Evolutionary conservation across 2,113 vertebrate species (phyloP), one percentile per base, ranked within the genome.

Genomic region (Hemibagrus wyckioides): DNA sequence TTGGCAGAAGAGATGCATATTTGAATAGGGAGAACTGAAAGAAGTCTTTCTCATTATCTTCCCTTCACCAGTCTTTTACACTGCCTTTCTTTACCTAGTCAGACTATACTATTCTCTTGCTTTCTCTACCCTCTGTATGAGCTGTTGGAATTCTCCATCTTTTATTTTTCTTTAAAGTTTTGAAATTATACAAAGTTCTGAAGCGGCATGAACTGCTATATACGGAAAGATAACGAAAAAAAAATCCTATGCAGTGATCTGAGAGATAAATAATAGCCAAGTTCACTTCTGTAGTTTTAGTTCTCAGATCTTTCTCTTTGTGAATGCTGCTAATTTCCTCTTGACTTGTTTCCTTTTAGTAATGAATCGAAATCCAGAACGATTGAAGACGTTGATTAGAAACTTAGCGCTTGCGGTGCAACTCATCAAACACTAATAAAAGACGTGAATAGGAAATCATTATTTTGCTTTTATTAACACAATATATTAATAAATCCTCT

Each of bases 21-120:
- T 81, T 59, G 79, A 81, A 81, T 41, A 59, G 33, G 10, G 36
- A 36, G 79, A 80, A 21, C 52, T 80, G n/a, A 57, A 80, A 25
- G 33, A 54, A 80, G 33, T 57, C 79, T 57, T 57, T 80, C 52
- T 80, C 54, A 57, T 80, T 80, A 57, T 81, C 54, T 81, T 80
- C 54, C 19, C 8, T 59, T 80, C 30, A 8, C 33, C 52, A 57
- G 52, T 57, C 52, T 77, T 50, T 57, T 30, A 28, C 79, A 39
- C 11, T 6, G 79, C 33, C 33, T 36, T 57, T 39, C 56, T 59
- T 36, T 80, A 48, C 19, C 79, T 2, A 41, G 54, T 28, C 33
- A 41, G 59, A 39, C 52, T 14, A 14, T 19, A 80, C 17, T 14
- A 36, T 57, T 81, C 23, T 59, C 39, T 81, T 17, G 0, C 79